Evolutionary conservation across 2,888 invertebrate genomes (phyloP).

Genomic region (Oasisia sp.): DNA sequence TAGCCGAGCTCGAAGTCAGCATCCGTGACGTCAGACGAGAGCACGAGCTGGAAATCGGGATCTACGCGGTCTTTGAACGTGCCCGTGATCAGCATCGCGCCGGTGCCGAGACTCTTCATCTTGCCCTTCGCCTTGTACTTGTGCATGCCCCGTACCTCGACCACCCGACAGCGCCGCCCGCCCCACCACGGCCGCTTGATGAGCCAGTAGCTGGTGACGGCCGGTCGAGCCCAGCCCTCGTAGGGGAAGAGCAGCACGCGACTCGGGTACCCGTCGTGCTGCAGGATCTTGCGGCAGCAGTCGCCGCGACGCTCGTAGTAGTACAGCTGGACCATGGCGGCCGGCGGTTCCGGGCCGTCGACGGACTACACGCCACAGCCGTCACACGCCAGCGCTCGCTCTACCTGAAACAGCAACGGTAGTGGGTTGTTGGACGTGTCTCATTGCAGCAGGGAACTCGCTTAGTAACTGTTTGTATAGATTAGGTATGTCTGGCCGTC

Average conservation of each 20-base stretch:
- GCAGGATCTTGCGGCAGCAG: slow-evolving; percentile 82
- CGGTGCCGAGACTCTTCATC: not conserved
- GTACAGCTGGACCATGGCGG: slow-evolving; percentile 73
- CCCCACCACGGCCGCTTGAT: slow-evolving; percentile 90
- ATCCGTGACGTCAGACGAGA: slow-evolving; percentile 85
- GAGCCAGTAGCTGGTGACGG: slow-evolving; percentile 87
- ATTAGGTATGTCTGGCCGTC: not conserved
- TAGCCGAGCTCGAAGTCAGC: slow-evolving; percentile 91
- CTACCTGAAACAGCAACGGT: not conserved
- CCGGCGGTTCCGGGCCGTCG: not conserved
- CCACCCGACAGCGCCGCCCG: slow-evolving; percentile 82
- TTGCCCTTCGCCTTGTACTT: slow-evolving; percentile 1
- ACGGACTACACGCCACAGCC: not conserved
- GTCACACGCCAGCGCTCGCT: not conserved
- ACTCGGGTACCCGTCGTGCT: slow-evolving; percentile 84
- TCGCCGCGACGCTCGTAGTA: slow-evolving; percentile 84
- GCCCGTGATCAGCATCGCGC: slow-evolving; percentile 76
- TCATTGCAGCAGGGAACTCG: not conserved
- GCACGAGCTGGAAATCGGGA: slow-evolving; percentile 70
- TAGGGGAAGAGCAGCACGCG: slow-evolving; percentile 88
- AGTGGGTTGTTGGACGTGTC: too few species aligned
- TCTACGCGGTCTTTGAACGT: slow-evolving; percentile 60
- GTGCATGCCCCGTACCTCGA: slow-evolving; percentile 76
- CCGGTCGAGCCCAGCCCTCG: slow-evolving; percentile 89
- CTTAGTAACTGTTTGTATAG: not conserved